Conservation (phyloP, 1,140 invertebrate genomes). For the Sesamia nonagrioides region DNA sequence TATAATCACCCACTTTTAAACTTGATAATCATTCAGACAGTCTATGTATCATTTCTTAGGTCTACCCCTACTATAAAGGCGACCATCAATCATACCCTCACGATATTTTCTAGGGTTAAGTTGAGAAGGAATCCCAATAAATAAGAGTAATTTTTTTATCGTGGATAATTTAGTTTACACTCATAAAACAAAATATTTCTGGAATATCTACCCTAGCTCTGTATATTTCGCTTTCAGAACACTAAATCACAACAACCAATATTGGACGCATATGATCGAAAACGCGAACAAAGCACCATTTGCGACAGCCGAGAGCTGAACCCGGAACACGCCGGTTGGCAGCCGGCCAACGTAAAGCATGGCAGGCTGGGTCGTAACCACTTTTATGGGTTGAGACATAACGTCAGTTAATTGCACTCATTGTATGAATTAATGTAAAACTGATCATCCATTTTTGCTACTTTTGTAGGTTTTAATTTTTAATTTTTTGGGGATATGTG, state of each 20-base stretch:
- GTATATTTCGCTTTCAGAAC: neutral
- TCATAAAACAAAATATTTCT: constrained; percentile 6
- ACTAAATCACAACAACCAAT: constrained; percentile 30
- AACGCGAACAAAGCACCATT: constrained; percentile 45
- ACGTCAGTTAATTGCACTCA: constrained; percentile 6
- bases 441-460: neutral
- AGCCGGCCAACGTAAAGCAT: constrained; percentile 1
- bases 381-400: constrained; percentile 32
- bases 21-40: too few species aligned
- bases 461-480: neutral
- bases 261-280: constrained; percentile 42
- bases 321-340: constrained; percentile 46
- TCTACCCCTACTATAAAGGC: too few species aligned
- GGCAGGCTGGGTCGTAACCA: constrained; percentile 37
- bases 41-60: too few species aligned
- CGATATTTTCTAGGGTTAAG: too few species aligned
- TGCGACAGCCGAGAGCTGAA: constrained; percentile 37
- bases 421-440: constrained; percentile 10
- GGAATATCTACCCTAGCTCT: neutral
- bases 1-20: too few species aligned
- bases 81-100: too few species aligned
- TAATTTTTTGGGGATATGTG: too few species aligned
- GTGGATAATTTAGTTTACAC: too few species aligned
- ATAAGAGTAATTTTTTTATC: too few species aligned
- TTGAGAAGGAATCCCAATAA: too few species aligned